A percentile compares a stretch with the other conserved stretches of the same genome.
Evolutionary conservation across 2,888 invertebrate species (phyloP).

Genomic region (Druceiella hillmani): DNA sequence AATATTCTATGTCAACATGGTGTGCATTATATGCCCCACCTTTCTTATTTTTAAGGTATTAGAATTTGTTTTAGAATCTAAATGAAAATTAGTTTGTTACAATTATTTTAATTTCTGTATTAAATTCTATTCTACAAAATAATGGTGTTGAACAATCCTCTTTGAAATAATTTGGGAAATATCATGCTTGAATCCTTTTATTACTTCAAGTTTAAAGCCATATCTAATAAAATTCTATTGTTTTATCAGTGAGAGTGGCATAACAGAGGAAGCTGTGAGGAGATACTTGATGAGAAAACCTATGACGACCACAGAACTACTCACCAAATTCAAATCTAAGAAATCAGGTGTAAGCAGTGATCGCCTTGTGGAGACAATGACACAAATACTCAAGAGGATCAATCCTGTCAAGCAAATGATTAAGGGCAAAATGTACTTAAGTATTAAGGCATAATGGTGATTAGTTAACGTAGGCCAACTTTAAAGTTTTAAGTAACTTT

Average conservation of each 20-base stretch:
- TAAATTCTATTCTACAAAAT: too few relatives aligned
- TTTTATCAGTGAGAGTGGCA: conserved; percentile 75
- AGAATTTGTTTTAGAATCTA: too few relatives aligned
- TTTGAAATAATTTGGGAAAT: too few relatives aligned
- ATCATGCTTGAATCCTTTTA: too few relatives aligned
- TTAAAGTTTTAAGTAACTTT: too few relatives aligned
- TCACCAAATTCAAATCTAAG: conserved; percentile 94
- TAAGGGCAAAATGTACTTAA: conserved; percentile 92
- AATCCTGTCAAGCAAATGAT: conserved; percentile 90
- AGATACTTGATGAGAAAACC: conserved; percentile 94
- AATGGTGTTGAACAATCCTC: too few relatives aligned
- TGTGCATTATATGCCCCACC: too few relatives aligned
- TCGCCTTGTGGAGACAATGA: conserved; percentile 89
- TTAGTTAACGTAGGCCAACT: too few relatives aligned
- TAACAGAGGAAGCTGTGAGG: conserved; percentile 91
- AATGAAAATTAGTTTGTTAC: too few relatives aligned
- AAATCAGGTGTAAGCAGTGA: conserved; percentile 87
- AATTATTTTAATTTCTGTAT: too few relatives aligned
- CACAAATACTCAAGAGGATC: conserved; percentile 89
- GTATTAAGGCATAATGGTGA: conserved; percentile 79
- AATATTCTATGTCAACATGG: too few relatives aligned
- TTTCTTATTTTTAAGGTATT: too few relatives aligned
- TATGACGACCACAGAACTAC: conserved; percentile 93
- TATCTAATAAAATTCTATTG: conserved; percentile 33
- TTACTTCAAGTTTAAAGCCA: conserved; percentile 34